Conservation (phyloP, 2,113 vertebrate species). For the Mirza zaza region DNA sequence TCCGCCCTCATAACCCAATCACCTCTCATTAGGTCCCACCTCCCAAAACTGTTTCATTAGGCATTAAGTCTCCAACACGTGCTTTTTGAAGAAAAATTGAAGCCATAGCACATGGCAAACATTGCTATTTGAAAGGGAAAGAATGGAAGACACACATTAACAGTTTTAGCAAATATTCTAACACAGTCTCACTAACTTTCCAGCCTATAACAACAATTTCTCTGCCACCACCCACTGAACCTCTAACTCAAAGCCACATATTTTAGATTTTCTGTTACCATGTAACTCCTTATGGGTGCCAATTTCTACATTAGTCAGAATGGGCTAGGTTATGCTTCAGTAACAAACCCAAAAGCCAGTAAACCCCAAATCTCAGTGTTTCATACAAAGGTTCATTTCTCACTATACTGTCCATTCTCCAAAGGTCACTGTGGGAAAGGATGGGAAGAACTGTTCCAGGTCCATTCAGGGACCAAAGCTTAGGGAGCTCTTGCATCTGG, state of each 20-base stretch:
- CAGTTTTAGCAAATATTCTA: slow-evolving; percentile 37
- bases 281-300: background rate
- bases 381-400: slow-evolving; percentile 27
- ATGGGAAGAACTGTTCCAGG: background rate
- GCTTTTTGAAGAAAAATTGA: background rate
- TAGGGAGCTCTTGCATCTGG: background rate
- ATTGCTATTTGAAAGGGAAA: background rate
- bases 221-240: background rate
- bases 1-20: background rate
- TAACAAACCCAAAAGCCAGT: background rate
- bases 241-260: background rate
- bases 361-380: background rate
- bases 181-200: background rate
- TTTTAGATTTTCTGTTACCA: slow-evolving; percentile 22
- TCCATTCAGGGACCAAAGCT: background rate
- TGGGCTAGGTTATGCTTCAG: background rate
- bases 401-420: background rate
- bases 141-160: background rate
- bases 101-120: background rate
- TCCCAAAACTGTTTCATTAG: background rate
- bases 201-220: background rate
- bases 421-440: background rate
- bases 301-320: slow-evolving; percentile 6
- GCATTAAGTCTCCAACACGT: background rate
- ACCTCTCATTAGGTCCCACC: background rate